Percentiles rank a stretch among this genome's conserved stretches.
phyloP scores from a whole-genome alignment of 2,888 invertebrate species.

The Andricus curvator region DNA sequence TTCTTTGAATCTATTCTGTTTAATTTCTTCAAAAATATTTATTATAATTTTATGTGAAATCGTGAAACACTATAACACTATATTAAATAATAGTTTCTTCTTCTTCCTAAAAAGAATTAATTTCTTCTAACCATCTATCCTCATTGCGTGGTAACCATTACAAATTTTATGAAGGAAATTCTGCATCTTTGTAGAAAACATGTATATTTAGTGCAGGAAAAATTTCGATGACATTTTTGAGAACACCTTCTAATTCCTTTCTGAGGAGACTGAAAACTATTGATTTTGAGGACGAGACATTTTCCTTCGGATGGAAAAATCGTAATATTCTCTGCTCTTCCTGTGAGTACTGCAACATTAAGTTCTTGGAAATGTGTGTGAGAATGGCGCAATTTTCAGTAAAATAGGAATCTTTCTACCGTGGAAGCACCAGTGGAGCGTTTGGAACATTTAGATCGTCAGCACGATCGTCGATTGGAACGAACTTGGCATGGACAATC shows the following conservation, averaged over 20 bases:
- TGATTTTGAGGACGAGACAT: background rate
- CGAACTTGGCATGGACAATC: conserved; percentile 14
- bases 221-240: background rate
- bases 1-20: too few relatives aligned
- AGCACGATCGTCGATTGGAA: conserved; percentile 27
- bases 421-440: background rate
- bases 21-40: too few relatives aligned
- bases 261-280: background rate
- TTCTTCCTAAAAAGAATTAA: too few relatives aligned
- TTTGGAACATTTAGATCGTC: conserved; percentile 29
- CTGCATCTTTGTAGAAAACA: too few relatives aligned
- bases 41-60: too few relatives aligned
- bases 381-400: conserved; percentile 14
- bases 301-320: background rate
- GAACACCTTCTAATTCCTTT: background rate
- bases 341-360: background rate
- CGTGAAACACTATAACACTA: too few relatives aligned
- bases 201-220: background rate
- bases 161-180: too few relatives aligned
- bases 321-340: conserved; percentile 1
- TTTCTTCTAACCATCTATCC: too few relatives aligned
- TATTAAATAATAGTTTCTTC: too few relatives aligned
- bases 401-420: conserved; percentile 17
- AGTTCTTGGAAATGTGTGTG: conserved; percentile 1
- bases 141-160: too few relatives aligned